Evolutionary conservation across 2,797 vertebrate species (phyloP), one percentile per base, ranked within the genome.

Genomic region (Pitangus sulphuratus): DNA sequence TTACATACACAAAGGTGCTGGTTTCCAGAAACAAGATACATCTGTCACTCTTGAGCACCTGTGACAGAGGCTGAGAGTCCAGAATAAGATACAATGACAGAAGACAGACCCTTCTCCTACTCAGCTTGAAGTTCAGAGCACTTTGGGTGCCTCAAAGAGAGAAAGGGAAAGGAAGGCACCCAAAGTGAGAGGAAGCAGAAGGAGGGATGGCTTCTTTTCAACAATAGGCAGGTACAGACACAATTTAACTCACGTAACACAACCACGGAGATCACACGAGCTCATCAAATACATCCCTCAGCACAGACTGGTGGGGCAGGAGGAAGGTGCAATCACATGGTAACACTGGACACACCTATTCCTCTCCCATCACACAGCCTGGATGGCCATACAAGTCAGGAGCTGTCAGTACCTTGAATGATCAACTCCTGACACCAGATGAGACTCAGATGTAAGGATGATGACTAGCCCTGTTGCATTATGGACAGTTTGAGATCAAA

Each of bases 201-300:
- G 25, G 53, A 86, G 12, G 5, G 15, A 65, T 15, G 12, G n/a
- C 15, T 91, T n/a, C n/a, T 60, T n/a, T 47, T 10, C 42, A 53
- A 8, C 1, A 2, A 20, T 0, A 71, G 7, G 14, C 13, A 77
- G 64, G 26, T 4, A 86, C 4, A 87, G 53, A 7, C 10, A 40
- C 4, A 1, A n/a, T 33, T 81, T 48, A 82, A 7, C 14, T 54
- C 19, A 21, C 0, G 9, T 20, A 42, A 35, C 1, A 2, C 0
- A 0, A 56, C 8, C 39, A 40, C 1, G 1, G 17, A 56, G 45
- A 40, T 16, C 33, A 39, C 0, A 0, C 0, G 17, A 90, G 39
- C 31, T 81, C 45, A 39, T 21, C 2, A 2, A 17, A 50, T 5
- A 30, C 6, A 45, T 4, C 64, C 47, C 72, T 25, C 72, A 56